Conservation (phyloP, 2,888 invertebrate genomes). For the Caenorhabditis sp. region DNA sequence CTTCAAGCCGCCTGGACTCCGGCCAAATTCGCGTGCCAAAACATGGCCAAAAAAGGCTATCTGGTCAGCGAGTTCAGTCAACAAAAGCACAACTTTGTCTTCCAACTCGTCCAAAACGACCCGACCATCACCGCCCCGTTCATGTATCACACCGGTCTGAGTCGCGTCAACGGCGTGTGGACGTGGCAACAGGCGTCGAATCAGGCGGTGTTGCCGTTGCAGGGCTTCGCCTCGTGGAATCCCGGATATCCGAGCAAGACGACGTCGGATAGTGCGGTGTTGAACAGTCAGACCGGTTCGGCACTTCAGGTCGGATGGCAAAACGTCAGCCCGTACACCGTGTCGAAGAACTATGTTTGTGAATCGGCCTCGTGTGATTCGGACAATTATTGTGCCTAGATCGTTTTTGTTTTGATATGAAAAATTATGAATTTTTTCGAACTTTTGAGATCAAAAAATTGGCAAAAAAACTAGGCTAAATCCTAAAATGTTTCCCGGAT, state of each 20-base stretch:
- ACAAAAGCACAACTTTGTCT: conserved; percentile 19
- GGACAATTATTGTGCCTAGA: conserved; percentile 19
- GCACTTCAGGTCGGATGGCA: conserved; percentile 21
- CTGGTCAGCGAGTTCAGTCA: conserved; percentile 25
- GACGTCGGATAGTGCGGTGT: conserved; percentile 1
- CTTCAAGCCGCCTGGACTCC: conserved; percentile 23
- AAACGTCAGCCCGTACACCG: conserved; percentile 7
- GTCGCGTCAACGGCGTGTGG: conserved; percentile 7
- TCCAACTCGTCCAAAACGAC: conserved; percentile 9
- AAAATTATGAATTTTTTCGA: too few species aligned
- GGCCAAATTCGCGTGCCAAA: conserved; percentile 27
- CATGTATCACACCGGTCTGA: conserved; percentile 27
- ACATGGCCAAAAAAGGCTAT: conserved; percentile 5
- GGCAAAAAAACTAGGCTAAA: too few species aligned
- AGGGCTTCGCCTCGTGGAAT: conserved; percentile 10
- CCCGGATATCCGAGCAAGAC: conserved; percentile 8
- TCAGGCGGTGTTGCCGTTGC: conserved; percentile 1
- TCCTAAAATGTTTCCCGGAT: too few species aligned
- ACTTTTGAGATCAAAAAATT: too few species aligned
- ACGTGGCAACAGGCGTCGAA: conserved; percentile 21
- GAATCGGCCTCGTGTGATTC: conserved; percentile 28
- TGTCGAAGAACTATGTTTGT: conserved; percentile 20
- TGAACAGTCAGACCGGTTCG: conserved; percentile 12
- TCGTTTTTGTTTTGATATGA: too few species aligned
- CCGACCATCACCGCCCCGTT: conserved; percentile 14